These are phyloP conservation scores for Orthosia cruda DNA, from an alignment of 2,888 invertebrate genomes.

Conservation along the genomic window DNA sequence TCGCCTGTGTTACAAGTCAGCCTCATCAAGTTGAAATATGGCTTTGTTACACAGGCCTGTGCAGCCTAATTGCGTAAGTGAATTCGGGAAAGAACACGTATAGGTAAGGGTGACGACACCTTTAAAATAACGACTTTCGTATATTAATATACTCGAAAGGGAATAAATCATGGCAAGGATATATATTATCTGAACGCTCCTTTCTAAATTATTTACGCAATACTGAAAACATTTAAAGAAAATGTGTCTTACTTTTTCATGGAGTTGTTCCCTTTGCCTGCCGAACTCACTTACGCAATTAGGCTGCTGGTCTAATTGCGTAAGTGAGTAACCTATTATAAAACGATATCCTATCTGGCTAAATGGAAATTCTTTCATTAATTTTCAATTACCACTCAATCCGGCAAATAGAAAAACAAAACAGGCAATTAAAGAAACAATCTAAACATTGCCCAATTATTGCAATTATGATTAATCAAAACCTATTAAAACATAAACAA, in stretches of 20 bases:
- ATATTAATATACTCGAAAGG: no score
- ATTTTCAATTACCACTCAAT: not conserved
- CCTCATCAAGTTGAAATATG: not conserved
- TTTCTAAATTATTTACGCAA: no score
- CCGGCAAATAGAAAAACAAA: not conserved
- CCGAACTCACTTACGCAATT: not conserved
- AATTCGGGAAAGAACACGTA: no score
- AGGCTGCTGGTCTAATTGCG: no score
- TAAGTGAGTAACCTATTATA: not conserved
- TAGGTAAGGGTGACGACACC: no score
- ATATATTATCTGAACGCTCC: no score
- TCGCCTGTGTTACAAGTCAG: not conserved
- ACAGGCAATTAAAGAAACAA: not conserved
- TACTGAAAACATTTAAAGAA: no score
- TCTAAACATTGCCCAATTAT: not conserved
- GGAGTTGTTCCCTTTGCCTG: not conserved
- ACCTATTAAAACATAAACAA: constrained; percentile 19
- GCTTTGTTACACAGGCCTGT: not conserved
- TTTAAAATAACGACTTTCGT: no score
- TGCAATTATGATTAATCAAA: constrained; percentile 32
- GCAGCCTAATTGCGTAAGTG: no score
- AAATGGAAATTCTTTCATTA: not conserved
- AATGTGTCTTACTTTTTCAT: no score
- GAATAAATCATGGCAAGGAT: no score
- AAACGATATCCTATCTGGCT: not conserved